phyloP scores from a whole-genome alignment of 2,113 vertebrate species.

The Eonycteris spelaea region DNA sequence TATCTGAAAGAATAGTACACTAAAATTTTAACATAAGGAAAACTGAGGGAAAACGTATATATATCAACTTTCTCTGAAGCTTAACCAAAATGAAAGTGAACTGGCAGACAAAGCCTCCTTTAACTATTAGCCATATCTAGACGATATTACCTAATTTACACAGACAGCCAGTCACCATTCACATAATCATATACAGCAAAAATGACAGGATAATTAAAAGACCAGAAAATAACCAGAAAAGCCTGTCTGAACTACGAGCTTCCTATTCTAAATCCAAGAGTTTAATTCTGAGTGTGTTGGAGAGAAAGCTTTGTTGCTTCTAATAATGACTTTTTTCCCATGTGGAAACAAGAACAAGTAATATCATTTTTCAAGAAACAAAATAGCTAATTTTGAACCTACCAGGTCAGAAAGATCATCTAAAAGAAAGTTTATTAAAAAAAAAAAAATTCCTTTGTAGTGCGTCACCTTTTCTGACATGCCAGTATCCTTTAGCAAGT shows the following conservation, averaged over 20 bases:
- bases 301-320: slow-evolving; percentile 24
- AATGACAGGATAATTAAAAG: slow-evolving; percentile 78
- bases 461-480: background rate
- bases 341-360: background rate
- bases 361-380: slow-evolving; percentile 19
- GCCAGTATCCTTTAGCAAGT: background rate
- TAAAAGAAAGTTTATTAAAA: background rate
- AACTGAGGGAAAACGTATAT: slow-evolving; percentile 20
- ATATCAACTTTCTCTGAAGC: slow-evolving; percentile 60
- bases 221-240: slow-evolving; percentile 71
- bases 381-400: slow-evolving; percentile 58
- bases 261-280: slow-evolving; percentile 67
- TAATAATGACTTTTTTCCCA: slow-evolving; percentile 24
- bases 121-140: slow-evolving; percentile 66
- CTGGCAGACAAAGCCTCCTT: slow-evolving; percentile 72
- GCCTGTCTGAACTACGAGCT: slow-evolving; percentile 67
- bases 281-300: slow-evolving; percentile 57
- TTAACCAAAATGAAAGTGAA: slow-evolving; percentile 64
- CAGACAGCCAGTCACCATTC: slow-evolving; percentile 71
- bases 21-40: slow-evolving; percentile 74
- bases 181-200: slow-evolving; percentile 75
- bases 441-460: background rate
- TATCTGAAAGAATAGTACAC: slow-evolving; percentile 61
- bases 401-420: slow-evolving; percentile 37
- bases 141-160: slow-evolving; percentile 74